A percentile compares a stretch with the other conserved stretches of the same genome.
Conservation (phyloP, 2,888 invertebrate genomes). For the Drosophila mimica region DNA sequence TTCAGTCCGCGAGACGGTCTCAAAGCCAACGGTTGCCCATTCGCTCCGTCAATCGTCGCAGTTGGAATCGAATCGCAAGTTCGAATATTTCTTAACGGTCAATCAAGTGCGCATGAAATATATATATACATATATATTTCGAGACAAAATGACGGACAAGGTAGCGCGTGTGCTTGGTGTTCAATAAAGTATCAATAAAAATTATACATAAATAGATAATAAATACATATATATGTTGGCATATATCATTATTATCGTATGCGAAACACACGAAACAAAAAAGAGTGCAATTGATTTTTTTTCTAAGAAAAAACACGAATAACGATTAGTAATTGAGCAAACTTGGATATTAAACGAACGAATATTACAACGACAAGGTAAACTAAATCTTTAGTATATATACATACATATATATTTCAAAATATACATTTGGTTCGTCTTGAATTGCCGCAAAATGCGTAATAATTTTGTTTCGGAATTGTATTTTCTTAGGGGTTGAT, state of each 20-base stretch:
- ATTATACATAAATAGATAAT: slow-evolving; percentile 24
- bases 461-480: slow-evolving; percentile 6
- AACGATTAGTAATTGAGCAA: slow-evolving; percentile 5
- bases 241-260: slow-evolving; percentile 34
- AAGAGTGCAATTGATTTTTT: slow-evolving; percentile 42
- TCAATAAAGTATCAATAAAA: slow-evolving; percentile 29
- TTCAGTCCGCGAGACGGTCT: slow-evolving; percentile 74
- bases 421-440: background rate
- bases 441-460: slow-evolving; percentile 24
- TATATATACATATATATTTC: slow-evolving; percentile 1
- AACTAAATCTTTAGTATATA: background rate
- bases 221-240: slow-evolving; percentile 30
- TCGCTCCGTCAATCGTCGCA: slow-evolving; percentile 29
- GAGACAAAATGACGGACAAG: slow-evolving; percentile 47
- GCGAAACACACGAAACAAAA: slow-evolving; percentile 25
- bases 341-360: slow-evolving; percentile 51
- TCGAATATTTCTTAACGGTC: slow-evolving; percentile 45
- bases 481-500: slow-evolving; percentile 22
- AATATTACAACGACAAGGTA: slow-evolving; percentile 52
- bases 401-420: background rate
- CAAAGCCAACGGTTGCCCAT: slow-evolving; percentile 60
- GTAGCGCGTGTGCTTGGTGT: slow-evolving; percentile 48
- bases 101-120: slow-evolving; percentile 29
- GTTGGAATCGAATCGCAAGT: slow-evolving; percentile 11
- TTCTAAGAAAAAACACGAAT: slow-evolving; percentile 33